phyloP scores from a whole-genome alignment of 2,797 vertebrate genomes.

The Cossypha caffra region DNA sequence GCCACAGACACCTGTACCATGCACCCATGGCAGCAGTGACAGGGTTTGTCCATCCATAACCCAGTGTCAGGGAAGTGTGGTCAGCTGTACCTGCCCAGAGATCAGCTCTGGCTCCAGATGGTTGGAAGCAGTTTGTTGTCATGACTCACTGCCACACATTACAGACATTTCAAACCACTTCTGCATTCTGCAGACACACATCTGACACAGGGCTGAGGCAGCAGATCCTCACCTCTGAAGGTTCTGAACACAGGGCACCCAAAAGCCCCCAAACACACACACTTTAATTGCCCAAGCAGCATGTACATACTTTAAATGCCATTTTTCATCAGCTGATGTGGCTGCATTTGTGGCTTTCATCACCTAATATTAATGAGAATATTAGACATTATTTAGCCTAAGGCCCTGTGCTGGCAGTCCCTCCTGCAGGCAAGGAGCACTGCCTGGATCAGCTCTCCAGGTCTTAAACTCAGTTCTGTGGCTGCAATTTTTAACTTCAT shows the following conservation, averaged over 20 bases:
- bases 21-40: fast-evolving
- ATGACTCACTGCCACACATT: background rate
- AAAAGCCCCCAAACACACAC: background rate
- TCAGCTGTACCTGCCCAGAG: background rate
- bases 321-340: background rate
- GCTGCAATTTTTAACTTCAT: background rate
- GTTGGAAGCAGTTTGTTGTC: background rate
- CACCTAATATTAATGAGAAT: background rate
- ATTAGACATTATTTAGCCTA: background rate
- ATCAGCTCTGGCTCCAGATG: background rate
- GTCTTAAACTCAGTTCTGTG: background rate
- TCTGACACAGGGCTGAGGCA: fast-evolving
- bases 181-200: background rate
- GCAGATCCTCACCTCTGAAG: background rate
- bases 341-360: background rate
- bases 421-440: background rate
- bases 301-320: background rate
- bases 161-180: background rate
- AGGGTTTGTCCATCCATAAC: fast-evolving
- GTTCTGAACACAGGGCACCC: background rate
- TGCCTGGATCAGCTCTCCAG: background rate
- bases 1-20: fast-evolving
- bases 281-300: background rate
- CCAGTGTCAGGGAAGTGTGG: fast-evolving
- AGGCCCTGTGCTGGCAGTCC: background rate